Percentiles rank a stretch among this genome's conserved stretches.
Evolutionary conservation across 2,797 vertebrate species (phyloP).

Genomic region (Muscicapa comitata): DNA sequence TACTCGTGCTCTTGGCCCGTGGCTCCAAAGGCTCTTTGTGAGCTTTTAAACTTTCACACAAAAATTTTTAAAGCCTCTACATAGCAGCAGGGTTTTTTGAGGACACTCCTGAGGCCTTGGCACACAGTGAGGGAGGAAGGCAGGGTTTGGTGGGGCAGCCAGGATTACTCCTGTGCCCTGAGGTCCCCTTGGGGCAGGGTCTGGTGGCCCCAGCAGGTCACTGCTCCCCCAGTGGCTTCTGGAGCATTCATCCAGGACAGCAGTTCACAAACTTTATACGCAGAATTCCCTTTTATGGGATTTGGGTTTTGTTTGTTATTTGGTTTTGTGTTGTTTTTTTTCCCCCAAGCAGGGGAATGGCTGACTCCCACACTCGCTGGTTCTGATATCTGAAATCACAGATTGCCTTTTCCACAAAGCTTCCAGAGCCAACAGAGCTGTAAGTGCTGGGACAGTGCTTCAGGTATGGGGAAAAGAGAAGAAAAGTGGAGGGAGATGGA

Average conservation of each 20-base stretch:
- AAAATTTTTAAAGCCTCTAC: neutral
- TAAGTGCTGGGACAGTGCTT: neutral
- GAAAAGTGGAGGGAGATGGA: neutral
- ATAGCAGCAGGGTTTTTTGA: neutral
- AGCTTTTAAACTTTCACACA: neutral
- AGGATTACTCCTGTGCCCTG: fast-evolving
- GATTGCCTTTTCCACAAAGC: neutral
- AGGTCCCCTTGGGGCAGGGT: neutral
- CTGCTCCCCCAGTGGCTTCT: neutral
- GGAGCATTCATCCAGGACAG: neutral
- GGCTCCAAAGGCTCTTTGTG: constrained; percentile 10
- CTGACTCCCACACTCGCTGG: neutral
- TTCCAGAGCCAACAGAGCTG: neutral
- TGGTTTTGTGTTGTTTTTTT: neutral
- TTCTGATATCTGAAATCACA: neutral
- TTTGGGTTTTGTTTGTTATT: neutral
- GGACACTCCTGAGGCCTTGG: neutral
- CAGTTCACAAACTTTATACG: neutral
- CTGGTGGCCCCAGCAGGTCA: neutral
- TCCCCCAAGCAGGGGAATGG: fast-evolving
- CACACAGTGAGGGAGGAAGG: neutral
- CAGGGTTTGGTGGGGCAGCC: fast-evolving
- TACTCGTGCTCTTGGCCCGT: neutral
- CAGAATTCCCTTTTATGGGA: neutral
- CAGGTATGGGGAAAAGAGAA: neutral